phyloP scores from a whole-genome alignment of 2,797 vertebrate genomes.

The Alca torda region DNA sequence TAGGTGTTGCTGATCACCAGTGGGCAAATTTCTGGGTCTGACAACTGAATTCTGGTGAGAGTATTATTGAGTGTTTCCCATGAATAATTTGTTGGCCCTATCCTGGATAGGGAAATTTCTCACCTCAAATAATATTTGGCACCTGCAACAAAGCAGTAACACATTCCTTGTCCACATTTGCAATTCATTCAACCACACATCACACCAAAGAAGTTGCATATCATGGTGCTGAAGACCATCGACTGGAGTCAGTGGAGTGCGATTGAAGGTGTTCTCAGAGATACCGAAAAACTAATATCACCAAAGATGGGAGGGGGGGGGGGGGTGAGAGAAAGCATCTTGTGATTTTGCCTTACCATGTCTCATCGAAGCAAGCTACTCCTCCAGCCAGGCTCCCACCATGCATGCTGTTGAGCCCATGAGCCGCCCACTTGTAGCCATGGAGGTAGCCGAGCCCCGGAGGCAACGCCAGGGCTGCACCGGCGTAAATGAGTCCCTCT shows the following conservation, averaged over 20 bases:
- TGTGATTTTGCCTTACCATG: not conserved
- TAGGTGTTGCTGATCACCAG: not conserved
- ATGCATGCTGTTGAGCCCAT: not conserved
- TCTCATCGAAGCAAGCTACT: not conserved
- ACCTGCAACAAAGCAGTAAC: not conserved
- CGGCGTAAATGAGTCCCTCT: not conserved
- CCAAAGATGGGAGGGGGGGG: not conserved
- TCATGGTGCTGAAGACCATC: not conserved
- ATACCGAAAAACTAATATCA: not conserved
- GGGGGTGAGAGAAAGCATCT: accelerated
- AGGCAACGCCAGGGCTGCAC: not conserved
- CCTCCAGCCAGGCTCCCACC: not conserved
- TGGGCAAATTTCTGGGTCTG: not conserved
- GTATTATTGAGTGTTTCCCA: not conserved
- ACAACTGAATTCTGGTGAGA: not conserved
- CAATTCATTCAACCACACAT: not conserved
- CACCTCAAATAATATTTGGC: not conserved
- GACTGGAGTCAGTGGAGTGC: not conserved
- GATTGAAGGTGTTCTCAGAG: not conserved
- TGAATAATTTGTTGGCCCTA: not conserved
- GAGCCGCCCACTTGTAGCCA: not conserved
- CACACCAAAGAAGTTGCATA: not conserved
- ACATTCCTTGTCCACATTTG: not conserved
- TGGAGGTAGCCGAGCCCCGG: not conserved
- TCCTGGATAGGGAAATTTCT: not conserved